A percentile compares a stretch with the other conserved stretches of the same genome.
Evolutionary conservation across 2,797 vertebrate genomes (phyloP).

Genomic region (Todus mexicanus): DNA sequence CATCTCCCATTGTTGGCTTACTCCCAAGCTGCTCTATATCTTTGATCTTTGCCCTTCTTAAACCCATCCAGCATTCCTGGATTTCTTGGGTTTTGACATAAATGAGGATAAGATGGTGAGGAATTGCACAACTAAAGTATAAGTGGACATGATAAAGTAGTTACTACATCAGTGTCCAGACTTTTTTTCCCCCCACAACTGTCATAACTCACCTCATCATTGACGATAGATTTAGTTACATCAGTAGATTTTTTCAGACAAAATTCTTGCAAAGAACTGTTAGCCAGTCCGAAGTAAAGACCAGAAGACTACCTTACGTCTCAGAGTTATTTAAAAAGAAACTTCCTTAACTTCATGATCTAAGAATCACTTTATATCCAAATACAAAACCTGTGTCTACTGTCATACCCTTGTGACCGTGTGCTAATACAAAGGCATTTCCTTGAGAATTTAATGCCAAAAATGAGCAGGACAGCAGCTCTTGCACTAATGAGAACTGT

Average conservation of each 20-base stretch:
- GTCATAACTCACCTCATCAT: neutral
- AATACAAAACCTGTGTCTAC: neutral
- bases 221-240: neutral
- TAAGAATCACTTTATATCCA: neutral
- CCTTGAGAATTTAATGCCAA: neutral
- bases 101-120: neutral
- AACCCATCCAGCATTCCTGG: neutral
- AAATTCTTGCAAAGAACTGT: neutral
- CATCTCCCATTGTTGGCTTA: neutral
- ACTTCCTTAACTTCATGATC: neutral
- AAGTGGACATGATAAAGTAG: neutral
- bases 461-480: neutral
- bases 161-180: neutral
- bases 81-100: neutral
- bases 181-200: rapidly evolving
- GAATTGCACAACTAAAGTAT: neutral
- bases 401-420: neutral
- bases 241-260: neutral
- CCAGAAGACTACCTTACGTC: neutral
- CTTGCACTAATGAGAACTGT: no score
- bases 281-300: neutral
- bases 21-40: neutral
- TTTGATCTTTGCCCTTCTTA: neutral
- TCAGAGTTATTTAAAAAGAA: neutral
- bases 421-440: neutral